These are phyloP conservation scores for Strix uralensis DNA, from an alignment of 2,113 vertebrate species.

Conservation along the genomic window DNA sequence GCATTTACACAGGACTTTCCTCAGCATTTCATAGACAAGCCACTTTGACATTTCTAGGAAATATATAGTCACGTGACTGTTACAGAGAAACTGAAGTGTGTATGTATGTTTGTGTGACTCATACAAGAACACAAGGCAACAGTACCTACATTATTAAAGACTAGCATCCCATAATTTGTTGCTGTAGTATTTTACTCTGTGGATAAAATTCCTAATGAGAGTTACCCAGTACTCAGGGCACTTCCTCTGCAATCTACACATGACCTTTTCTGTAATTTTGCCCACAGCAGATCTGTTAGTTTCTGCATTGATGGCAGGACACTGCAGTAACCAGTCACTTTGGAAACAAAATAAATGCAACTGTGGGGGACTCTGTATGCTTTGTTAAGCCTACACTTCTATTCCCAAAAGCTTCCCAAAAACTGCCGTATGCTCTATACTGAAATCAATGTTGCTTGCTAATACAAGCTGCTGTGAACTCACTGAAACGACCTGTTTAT, in stretches of 20 bases:
- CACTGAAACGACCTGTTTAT: neutral
- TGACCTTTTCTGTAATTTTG: neutral
- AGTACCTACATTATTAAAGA: neutral
- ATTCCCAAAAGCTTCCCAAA: neutral
- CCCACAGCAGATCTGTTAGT: neutral
- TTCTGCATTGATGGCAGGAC: neutral
- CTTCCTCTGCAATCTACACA: neutral
- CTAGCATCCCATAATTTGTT: neutral
- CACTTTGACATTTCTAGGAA: neutral
- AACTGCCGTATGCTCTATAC: neutral
- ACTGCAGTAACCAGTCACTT: neutral
- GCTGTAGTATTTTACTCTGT: neutral
- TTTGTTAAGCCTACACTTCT: neutral
- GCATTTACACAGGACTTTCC: neutral
- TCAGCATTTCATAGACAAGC: neutral
- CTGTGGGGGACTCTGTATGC: neutral
- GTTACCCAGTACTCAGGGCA: neutral
- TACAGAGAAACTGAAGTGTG: neutral
- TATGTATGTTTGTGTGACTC: neutral
- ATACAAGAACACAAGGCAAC: neutral
- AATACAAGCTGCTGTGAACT: neutral
- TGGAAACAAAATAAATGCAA: neutral
- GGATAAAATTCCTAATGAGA: neutral
- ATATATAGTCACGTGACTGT: neutral
- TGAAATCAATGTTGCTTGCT: neutral